A percentile compares a stretch with the other conserved stretches of the same genome.
These are phyloP conservation scores for Selenia dentaria DNA, from an alignment of 2,888 invertebrate species.

Conservation along the genomic window DNA sequence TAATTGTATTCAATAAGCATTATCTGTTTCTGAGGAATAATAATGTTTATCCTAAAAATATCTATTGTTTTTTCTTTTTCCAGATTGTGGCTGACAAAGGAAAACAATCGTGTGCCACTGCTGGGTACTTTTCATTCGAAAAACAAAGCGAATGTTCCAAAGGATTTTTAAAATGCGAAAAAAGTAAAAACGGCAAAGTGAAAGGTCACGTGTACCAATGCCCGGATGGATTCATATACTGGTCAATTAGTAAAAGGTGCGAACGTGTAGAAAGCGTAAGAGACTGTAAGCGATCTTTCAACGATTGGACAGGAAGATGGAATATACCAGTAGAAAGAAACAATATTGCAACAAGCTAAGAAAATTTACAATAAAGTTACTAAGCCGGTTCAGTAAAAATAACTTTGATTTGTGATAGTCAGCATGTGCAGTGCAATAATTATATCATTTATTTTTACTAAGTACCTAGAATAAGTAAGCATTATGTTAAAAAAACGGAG, in stretches of 20 bases:
- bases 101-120: conserved; percentile 85
- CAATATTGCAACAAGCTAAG: conserved; percentile 67
- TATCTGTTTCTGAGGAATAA: too few species aligned
- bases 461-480: neutral
- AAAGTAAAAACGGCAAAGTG: conserved; percentile 72
- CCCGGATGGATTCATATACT: conserved; percentile 90
- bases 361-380: conserved; percentile 30
- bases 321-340: conserved; percentile 83
- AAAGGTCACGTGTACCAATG: conserved; percentile 91
- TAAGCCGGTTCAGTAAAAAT: conserved; percentile 4
- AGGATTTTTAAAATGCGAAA: conserved; percentile 89
- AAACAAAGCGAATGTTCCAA: conserved; percentile 87
- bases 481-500: neutral
- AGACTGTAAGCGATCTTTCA: conserved; percentile 81
- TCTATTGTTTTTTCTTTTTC: conserved; percentile 23
- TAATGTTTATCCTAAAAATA: too few species aligned
- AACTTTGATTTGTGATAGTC: conserved; percentile 38
- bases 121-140: conserved; percentile 89
- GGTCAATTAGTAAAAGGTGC: conserved; percentile 91
- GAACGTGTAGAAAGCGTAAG: conserved; percentile 86
- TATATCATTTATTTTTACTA: conserved; percentile 1
- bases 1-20: too few species aligned
- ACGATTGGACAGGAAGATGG: conserved; percentile 76
- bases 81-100: conserved; percentile 86
- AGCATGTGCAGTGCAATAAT: conserved; percentile 33